A percentile compares a stretch with the other conserved stretches of the same genome.
phyloP scores from a whole-genome alignment of 2,797 vertebrate genomes.

The Knipowitschia caucasica region DNA sequence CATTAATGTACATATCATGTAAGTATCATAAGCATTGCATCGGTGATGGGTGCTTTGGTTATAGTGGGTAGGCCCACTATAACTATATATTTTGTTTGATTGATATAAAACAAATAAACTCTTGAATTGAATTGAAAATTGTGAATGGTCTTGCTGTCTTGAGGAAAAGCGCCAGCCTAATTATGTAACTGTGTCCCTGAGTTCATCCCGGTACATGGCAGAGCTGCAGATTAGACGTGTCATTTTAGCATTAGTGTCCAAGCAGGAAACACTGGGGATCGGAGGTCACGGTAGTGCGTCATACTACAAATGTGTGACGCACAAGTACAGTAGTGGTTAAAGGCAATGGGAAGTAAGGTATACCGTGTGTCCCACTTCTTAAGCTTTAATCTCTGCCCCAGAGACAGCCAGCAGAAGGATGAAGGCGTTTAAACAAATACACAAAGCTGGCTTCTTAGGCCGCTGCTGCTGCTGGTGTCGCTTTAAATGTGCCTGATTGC shows the following conservation, averaged over 20 bases:
- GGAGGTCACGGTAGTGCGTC: constrained; percentile 15
- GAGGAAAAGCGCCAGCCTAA: not conserved
- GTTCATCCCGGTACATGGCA: not conserved
- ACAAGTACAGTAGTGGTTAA: not conserved
- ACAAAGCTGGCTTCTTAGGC: constrained; percentile 3
- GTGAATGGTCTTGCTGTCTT: not conserved
- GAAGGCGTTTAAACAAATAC: constrained; percentile 29
- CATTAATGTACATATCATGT: no score
- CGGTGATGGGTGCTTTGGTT: no score
- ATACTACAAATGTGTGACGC: constrained; percentile 4
- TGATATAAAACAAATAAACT: no score
- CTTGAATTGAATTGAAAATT: no score
- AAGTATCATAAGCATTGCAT: no score
- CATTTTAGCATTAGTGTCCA: constrained; percentile 8
- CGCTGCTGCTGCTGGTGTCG: constrained; percentile 20
- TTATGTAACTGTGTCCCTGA: not conserved
- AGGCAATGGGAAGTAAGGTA: constrained; percentile 7
- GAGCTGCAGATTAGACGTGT: constrained; percentile 4
- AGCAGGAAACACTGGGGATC: constrained; percentile 30
- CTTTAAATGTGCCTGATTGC: constrained; percentile 44
- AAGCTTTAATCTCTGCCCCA: constrained; percentile 31
- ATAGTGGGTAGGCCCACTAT: no score
- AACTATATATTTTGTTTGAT: no score
- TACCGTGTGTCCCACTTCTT: constrained; percentile 20
- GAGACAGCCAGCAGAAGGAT: constrained; percentile 20